Evolutionary conservation across 2,113 vertebrate species (phyloP).

Genomic region (Typhlomys cinereus): DNA sequence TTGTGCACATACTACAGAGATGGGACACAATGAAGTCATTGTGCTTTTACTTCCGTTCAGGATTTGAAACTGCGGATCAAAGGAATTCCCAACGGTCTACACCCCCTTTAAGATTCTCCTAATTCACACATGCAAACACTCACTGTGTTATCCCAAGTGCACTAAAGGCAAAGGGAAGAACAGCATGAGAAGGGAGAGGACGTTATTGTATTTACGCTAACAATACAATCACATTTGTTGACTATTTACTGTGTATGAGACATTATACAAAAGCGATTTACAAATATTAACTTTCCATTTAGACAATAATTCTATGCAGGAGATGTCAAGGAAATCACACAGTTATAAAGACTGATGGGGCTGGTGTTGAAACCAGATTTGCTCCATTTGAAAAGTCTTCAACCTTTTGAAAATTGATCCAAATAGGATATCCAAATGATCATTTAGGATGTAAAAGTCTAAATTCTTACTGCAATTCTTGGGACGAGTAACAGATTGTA

Average conservation of each 20-base stretch:
- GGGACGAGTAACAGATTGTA: neutral
- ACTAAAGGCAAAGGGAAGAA: neutral
- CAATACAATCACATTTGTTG: neutral
- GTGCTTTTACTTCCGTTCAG: neutral
- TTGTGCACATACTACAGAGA: too few relatives aligned
- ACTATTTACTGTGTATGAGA: neutral
- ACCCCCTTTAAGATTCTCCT: neutral
- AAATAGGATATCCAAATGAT: slow-evolving; percentile 12
- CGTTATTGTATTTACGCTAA: slow-evolving; percentile 2
- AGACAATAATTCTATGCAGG: neutral
- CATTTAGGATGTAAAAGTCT: neutral
- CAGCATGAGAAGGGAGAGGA: neutral
- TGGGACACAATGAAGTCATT: neutral
- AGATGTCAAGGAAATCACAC: neutral
- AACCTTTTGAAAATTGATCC: slow-evolving; percentile 26
- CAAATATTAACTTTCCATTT: slow-evolving; percentile 22
- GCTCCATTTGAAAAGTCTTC: neutral
- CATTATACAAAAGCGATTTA: neutral
- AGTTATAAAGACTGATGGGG: neutral
- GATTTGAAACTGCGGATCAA: neutral
- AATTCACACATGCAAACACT: neutral
- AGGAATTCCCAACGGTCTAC: slow-evolving; percentile 1
- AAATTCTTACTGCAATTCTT: neutral
- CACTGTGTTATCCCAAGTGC: neutral
- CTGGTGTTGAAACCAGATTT: slow-evolving; percentile 7